A percentile compares a stretch with the other conserved stretches of the same genome.
These are phyloP conservation scores for Plagodis pulveraria DNA, from an alignment of 2,888 invertebrate species.

Conservation along the genomic window DNA sequence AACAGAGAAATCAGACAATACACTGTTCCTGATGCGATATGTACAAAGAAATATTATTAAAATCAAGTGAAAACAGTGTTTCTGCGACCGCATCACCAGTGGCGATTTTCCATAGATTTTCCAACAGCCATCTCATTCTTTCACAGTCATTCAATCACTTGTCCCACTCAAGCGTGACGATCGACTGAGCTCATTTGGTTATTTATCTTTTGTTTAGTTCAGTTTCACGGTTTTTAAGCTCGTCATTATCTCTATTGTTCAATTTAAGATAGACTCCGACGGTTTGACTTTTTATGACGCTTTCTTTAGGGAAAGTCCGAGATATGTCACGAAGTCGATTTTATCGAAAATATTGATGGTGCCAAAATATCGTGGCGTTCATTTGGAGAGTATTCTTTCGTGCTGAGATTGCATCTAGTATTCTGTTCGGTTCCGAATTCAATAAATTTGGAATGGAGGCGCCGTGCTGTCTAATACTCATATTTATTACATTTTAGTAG, in stretches of 20 bases:
- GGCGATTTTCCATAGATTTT: conserved; percentile 38
- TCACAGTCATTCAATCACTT: conserved; percentile 29
- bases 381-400: conserved; percentile 37
- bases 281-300: conserved; percentile 44
- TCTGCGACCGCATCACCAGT: conserved; percentile 35
- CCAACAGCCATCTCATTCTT: conserved; percentile 39
- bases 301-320: conserved; percentile 49
- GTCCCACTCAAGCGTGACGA: conserved; percentile 42
- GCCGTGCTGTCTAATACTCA: conserved; percentile 25
- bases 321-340: conserved; percentile 51
- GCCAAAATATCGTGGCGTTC: conserved; percentile 30
- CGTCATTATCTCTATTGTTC: conserved; percentile 45
- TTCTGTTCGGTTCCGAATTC: conserved; percentile 43
- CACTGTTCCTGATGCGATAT: conserved; percentile 43
- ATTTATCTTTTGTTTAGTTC: conserved; percentile 52
- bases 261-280: conserved; percentile 30
- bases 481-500: conserved; percentile 18
- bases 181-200: conserved; percentile 48
- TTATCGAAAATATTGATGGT: conserved; percentile 43
- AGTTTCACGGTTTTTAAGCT: conserved; percentile 47
- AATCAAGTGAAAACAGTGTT: conserved; percentile 55
- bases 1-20: conserved; percentile 56
- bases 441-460: conserved; percentile 40
- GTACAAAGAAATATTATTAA: conserved; percentile 52
- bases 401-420: conserved; percentile 44